These are phyloP conservation scores for Drosophila macrospina DNA, from an alignment of 2,888 invertebrate genomes.

Conservation along the genomic window DNA sequence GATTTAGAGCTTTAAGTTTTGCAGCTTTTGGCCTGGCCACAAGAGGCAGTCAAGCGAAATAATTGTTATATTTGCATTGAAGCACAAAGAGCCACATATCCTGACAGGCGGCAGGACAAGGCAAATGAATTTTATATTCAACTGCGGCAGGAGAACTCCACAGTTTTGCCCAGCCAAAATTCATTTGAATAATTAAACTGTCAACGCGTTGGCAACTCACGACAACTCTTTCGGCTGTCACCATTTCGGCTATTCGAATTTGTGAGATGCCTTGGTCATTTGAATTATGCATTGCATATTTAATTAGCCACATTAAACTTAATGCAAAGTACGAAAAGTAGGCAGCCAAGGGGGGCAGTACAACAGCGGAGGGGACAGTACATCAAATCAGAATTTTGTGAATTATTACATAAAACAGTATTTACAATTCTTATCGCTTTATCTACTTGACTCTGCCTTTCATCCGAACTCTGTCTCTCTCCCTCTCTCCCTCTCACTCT, in stretches of 20 bases:
- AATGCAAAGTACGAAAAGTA: constrained; percentile 9
- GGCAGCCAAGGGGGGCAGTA: no score
- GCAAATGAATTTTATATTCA: constrained; percentile 37
- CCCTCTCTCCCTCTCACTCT: not conserved
- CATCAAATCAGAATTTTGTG: constrained; percentile 14
- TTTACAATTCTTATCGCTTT: constrained; percentile 22
- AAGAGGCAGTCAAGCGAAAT: constrained; percentile 24
- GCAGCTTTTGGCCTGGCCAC: constrained; percentile 24
- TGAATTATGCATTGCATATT: constrained; percentile 46
- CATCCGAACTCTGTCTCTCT: not conserved
- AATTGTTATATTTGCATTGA: constrained; percentile 49
- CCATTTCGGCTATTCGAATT: not conserved
- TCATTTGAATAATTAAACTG: constrained; percentile 66
- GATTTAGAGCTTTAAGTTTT: constrained; percentile 54
- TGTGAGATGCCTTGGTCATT: constrained; percentile 25
- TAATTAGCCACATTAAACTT: constrained; percentile 44
- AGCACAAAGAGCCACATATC: constrained; percentile 33
- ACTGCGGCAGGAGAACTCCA: constrained; percentile 1
- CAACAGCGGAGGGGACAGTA: no score
- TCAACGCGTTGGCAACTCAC: constrained; percentile 13
- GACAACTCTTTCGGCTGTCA: not conserved
- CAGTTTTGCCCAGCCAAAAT: constrained; percentile 16
- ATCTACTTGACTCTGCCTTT: not conserved
- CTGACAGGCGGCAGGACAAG: not conserved
- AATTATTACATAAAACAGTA: constrained; percentile 25